A percentile compares a stretch with the other conserved stretches of the same genome.
These are phyloP conservation scores for Coregonus suidteri DNA, from an alignment of 2,797 vertebrate species.

Conservation along the genomic window DNA sequence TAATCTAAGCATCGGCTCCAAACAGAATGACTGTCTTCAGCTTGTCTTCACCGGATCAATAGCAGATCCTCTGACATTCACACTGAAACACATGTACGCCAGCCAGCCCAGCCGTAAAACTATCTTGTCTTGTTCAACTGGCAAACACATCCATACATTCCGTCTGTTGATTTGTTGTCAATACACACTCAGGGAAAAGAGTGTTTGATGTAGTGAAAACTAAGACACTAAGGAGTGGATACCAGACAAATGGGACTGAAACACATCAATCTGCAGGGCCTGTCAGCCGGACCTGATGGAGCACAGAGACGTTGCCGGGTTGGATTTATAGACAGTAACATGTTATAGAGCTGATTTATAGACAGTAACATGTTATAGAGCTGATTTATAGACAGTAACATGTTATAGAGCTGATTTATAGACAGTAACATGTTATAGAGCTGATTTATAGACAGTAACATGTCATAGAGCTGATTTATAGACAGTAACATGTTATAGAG, in stretches of 20 bases:
- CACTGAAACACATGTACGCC: slow-evolving; percentile 78
- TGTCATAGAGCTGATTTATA: no score
- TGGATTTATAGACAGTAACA: slow-evolving; percentile 79
- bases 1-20: slow-evolving; percentile 71
- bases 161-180: slow-evolving; percentile 83
- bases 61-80: slow-evolving; percentile 69
- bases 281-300: slow-evolving; percentile 73
- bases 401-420: no score
- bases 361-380: no score
- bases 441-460: no score
- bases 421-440: no score
- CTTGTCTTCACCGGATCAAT: slow-evolving; percentile 64
- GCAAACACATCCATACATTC: slow-evolving; percentile 78
- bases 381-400: no score
- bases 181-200: slow-evolving; percentile 79
- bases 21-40: slow-evolving; percentile 69
- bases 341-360: no score
- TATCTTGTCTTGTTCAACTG: slow-evolving; percentile 74
- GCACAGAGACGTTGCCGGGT: slow-evolving; percentile 67
- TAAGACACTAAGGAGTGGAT: slow-evolving; percentile 78
- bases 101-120: slow-evolving; percentile 61
- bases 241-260: slow-evolving; percentile 78
- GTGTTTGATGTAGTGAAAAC: slow-evolving; percentile 71
- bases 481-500: no score
- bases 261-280: slow-evolving; percentile 79